phyloP scores from a whole-genome alignment of 2,888 invertebrate genomes.

The Cryptocephalus primarius region DNA sequence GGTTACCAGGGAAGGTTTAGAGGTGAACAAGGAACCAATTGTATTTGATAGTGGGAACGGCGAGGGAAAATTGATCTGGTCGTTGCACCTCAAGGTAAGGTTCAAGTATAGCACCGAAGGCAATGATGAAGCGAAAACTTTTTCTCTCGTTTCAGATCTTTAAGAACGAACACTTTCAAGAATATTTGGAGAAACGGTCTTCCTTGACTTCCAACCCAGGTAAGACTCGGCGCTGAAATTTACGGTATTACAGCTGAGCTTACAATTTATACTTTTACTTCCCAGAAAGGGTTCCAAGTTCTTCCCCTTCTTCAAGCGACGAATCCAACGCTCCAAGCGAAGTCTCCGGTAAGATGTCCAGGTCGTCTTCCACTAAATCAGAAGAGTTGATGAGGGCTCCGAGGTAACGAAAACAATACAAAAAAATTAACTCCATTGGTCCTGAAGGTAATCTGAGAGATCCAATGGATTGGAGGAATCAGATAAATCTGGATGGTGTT shows the following conservation, averaged over 20 bases:
- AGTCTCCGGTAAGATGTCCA: neutral
- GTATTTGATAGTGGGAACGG: constrained; percentile 67
- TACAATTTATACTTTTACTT: neutral
- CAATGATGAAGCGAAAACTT: too few species aligned
- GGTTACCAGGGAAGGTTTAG: constrained; percentile 59
- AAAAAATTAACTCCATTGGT: too few species aligned
- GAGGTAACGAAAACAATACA: too few species aligned
- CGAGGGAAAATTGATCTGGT: constrained; percentile 68
- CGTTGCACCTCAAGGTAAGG: constrained; percentile 61
- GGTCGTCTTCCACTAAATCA: neutral
- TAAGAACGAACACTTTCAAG: constrained; percentile 17
- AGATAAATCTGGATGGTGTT: too few species aligned
- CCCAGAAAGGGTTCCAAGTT: too few species aligned
- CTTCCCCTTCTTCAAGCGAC: constrained; percentile 1
- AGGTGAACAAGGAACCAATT: constrained; percentile 66
- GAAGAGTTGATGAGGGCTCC: neutral
- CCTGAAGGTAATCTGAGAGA: too few species aligned
- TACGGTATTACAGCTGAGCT: too few species aligned
- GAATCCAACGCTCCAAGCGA: constrained; percentile 1
- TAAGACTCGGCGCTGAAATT: neutral
- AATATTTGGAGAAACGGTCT: constrained; percentile 9
- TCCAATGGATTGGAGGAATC: too few species aligned
- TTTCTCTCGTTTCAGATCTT: constrained; percentile 19
- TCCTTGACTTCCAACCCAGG: constrained; percentile 5
- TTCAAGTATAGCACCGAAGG: too few species aligned